These are phyloP conservation scores for Cecidostiba fungosa DNA, from an alignment of 2,888 invertebrate species.

Conservation along the genomic window DNA sequence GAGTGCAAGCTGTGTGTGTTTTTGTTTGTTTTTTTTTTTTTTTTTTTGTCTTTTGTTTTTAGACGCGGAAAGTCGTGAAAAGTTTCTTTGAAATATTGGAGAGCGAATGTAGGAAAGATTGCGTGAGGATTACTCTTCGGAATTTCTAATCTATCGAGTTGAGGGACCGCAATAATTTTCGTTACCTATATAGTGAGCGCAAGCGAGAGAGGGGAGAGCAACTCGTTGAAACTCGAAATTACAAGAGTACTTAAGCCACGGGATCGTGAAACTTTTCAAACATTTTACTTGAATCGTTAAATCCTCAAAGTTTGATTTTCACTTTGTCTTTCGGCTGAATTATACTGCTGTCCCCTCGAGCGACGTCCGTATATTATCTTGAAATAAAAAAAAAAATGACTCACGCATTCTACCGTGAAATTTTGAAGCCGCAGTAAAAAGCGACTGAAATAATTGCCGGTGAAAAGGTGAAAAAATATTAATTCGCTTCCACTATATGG, in stretches of 20 bases:
- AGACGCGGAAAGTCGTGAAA: not conserved
- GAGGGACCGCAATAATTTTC: not conserved
- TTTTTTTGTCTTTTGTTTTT: not conserved
- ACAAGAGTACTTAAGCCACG: constrained; percentile 47
- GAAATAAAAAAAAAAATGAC: not conserved
- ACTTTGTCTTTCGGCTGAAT: constrained; percentile 9
- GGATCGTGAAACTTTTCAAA: constrained; percentile 53
- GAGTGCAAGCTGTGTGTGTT: not conserved
- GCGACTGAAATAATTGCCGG: not conserved
- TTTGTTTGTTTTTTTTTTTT: not conserved
- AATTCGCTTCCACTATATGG: not conserved
- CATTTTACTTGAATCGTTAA: constrained; percentile 60
- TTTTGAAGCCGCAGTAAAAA: not conserved
- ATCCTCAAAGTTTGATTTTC: constrained; percentile 56
- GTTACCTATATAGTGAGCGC: not conserved
- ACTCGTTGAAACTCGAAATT: constrained; percentile 58
- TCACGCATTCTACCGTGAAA: not conserved
- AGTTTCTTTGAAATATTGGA: not conserved
- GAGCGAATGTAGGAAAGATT: not conserved
- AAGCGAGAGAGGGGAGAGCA: not conserved
- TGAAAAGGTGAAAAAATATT: not conserved
- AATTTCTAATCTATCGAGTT: constrained; percentile 1
- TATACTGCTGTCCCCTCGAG: not conserved
- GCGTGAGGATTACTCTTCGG: not conserved
- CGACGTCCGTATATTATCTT: not conserved